Conservation (phyloP, 2,888 invertebrate species). For the Luperina nickerlii region DNA sequence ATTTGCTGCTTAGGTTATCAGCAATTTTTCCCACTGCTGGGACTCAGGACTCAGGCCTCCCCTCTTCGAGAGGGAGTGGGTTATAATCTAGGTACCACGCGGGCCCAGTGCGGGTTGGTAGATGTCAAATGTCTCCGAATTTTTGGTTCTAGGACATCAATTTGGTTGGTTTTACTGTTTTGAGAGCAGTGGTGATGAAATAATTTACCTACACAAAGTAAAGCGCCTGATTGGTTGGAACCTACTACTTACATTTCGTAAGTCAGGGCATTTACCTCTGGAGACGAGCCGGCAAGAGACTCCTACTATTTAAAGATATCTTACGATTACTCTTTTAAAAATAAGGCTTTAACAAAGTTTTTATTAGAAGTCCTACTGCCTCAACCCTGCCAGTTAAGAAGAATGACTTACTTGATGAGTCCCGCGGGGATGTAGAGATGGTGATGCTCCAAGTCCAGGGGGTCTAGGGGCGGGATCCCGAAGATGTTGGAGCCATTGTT, state of each 20-base stretch:
- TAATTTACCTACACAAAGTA: neutral
- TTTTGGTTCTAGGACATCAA: no score
- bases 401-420: slow-evolving; percentile 78
- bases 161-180: no score
- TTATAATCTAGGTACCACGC: no score
- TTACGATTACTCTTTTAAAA: neutral
- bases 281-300: neutral
- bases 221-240: neutral
- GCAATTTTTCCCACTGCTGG: no score
- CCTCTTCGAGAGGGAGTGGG: no score
- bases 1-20: no score
- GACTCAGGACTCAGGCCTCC: no score
- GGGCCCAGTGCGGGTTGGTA: no score
- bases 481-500: slow-evolving; percentile 78
- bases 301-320: no score
- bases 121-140: no score
- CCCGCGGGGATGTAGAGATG: slow-evolving; percentile 78
- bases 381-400: neutral
- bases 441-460: slow-evolving; percentile 73
- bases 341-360: neutral
- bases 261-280: no score
- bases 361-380: neutral
- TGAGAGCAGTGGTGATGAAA: neutral
- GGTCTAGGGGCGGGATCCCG: slow-evolving; percentile 81
- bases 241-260: neutral